These are phyloP conservation scores for Cryptocephalus primarius DNA, from an alignment of 2,888 invertebrate genomes.

Conservation along the genomic window DNA sequence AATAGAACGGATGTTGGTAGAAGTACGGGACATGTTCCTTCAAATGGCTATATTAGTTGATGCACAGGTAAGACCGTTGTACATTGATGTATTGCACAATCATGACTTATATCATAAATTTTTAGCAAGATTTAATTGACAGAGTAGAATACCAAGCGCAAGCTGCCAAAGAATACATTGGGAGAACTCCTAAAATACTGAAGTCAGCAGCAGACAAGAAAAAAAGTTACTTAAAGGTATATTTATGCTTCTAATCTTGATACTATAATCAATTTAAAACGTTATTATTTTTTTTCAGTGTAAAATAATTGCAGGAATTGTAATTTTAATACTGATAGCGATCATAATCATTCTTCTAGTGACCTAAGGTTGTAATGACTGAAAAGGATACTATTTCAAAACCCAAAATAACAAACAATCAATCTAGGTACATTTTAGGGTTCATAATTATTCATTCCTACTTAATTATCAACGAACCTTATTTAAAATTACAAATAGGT, in stretches of 20 bases:
- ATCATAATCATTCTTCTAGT: not conserved
- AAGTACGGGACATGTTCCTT: slow-evolving; percentile 71
- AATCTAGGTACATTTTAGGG: too few species aligned
- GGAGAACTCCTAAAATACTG: slow-evolving; percentile 44
- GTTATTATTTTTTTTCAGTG: not conserved
- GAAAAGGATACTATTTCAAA: too few species aligned
- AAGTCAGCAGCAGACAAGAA: slow-evolving; percentile 41
- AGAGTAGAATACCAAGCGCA: slow-evolving; percentile 56
- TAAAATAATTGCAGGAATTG: not conserved
- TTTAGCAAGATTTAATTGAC: slow-evolving; percentile 54
- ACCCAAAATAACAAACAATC: too few species aligned
- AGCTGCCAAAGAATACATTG: slow-evolving; percentile 48
- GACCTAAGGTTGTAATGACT: too few species aligned
- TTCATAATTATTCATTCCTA: too few species aligned
- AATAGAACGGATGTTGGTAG: slow-evolving; percentile 66
- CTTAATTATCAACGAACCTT: too few species aligned
- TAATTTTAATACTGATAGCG: not conserved
- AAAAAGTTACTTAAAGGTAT: slow-evolving; percentile 43
- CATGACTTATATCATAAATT: slow-evolving; percentile 2
- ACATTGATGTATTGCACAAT: slow-evolving; percentile 1
- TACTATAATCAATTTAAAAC: not conserved
- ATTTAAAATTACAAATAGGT: too few species aligned
- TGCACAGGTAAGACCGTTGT: slow-evolving; percentile 62
- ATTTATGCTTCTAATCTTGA: not conserved
- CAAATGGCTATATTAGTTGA: slow-evolving; percentile 75